phyloP scores from a whole-genome alignment of 2,113 vertebrate species.

The Myxocyprinus asiaticus region DNA sequence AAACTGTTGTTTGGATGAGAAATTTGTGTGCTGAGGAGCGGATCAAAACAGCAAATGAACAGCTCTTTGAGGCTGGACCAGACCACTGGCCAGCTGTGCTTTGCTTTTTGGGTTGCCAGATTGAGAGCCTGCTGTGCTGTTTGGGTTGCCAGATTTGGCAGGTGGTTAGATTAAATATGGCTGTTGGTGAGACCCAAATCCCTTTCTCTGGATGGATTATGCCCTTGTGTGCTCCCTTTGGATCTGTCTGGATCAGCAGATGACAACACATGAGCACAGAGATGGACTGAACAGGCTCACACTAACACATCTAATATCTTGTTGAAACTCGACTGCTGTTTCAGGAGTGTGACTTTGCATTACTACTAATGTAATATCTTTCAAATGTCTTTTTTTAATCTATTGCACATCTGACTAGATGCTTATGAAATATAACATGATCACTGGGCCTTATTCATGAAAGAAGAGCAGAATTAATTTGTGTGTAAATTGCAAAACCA shows the following conservation, averaged over 20 bases:
- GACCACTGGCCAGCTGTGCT: conserved; percentile 29
- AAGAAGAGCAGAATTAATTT: too few species aligned
- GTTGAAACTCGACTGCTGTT: neutral
- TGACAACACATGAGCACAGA: neutral
- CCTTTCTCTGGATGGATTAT: conserved; percentile 38
- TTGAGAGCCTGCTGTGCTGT: conserved; percentile 28
- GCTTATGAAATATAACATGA: neutral
- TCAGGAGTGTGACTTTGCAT: neutral
- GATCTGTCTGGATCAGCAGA: conserved; percentile 8
- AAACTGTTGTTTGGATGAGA: neutral
- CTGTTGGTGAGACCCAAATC: conserved; percentile 49
- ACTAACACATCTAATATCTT: too few species aligned
- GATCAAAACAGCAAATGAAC: conserved; percentile 26
- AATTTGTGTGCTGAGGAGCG: neutral
- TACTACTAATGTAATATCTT: neutral
- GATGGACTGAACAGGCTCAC: neutral
- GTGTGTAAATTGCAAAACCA: too few species aligned
- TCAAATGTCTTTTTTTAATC: too few species aligned
- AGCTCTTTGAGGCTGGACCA: conserved; percentile 32
- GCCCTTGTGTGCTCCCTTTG: neutral
- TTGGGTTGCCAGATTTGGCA: conserved; percentile 63
- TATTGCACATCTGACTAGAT: neutral
- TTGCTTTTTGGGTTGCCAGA: too few species aligned
- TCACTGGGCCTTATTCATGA: neutral
- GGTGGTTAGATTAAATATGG: conserved; percentile 69